A percentile compares a stretch with the other conserved stretches of the same genome.
Conservation (phyloP, 2,113 vertebrate species). For the Peromyscus maniculatus region DNA sequence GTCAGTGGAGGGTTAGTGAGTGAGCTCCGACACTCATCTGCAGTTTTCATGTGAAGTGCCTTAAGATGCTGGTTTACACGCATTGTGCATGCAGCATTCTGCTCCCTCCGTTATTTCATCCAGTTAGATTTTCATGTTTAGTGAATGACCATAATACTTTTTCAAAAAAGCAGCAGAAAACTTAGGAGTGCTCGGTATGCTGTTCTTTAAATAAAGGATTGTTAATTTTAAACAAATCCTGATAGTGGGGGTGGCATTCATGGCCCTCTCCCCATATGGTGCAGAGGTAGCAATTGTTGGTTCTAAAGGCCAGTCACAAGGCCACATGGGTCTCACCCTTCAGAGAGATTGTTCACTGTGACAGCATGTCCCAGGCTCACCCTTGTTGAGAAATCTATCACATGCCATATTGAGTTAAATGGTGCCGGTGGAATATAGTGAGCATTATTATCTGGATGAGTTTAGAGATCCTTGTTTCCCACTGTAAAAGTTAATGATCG, state of each 20-base stretch:
- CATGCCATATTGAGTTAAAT: slow-evolving; percentile 39
- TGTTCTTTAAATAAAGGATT: neutral
- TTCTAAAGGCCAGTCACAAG: neutral
- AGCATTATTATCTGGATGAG: neutral
- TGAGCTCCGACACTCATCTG: neutral
- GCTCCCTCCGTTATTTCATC: slow-evolving; percentile 42
- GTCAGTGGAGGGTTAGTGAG: neutral
- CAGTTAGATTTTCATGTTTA: neutral
- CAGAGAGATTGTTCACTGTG: neutral
- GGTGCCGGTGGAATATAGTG: neutral
- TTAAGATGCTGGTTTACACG: neutral
- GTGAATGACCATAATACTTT: slow-evolving; percentile 2
- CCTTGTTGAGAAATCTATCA: slow-evolving; percentile 8
- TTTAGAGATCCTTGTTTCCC: slow-evolving; percentile 39
- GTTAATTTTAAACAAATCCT: neutral
- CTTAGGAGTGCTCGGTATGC: neutral
- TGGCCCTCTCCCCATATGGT: neutral
- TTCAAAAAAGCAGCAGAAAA: neutral
- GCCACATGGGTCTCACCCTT: neutral
- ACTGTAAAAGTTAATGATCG: slow-evolving; percentile 61
- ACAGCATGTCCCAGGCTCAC: neutral
- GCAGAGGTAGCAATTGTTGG: neutral
- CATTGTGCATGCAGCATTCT: neutral
- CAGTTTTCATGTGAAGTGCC: neutral
- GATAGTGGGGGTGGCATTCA: neutral